Evolutionary conservation across 1,140 invertebrate genomes (phyloP).

Genomic region (Orchestia grillus): DNA sequence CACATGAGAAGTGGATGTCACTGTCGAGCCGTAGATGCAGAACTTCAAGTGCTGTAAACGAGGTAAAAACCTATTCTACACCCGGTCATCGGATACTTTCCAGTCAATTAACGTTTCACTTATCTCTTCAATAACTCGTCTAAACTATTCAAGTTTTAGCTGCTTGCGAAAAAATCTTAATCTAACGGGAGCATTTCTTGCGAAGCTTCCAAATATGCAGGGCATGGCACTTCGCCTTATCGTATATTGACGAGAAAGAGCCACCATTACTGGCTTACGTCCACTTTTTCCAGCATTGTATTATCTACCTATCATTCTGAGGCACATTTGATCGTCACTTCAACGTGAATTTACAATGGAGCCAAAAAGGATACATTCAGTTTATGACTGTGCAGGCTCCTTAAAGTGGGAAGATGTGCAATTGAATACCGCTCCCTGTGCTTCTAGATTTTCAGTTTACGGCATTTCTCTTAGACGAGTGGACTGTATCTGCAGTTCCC

Average conservation of each 20-base stretch:
- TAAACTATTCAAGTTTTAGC: not conserved
- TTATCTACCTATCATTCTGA: not conserved
- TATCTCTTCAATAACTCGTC: not conserved
- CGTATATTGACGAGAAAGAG: not conserved
- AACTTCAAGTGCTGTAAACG: not conserved
- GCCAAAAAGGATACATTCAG: not conserved
- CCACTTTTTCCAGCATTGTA: not conserved
- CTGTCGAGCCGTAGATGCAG: not conserved
- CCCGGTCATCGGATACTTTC: not conserved
- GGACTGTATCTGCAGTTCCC: no score
- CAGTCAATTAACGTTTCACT: not conserved
- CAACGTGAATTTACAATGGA: not conserved
- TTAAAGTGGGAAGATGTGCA: not conserved
- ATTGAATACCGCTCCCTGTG: no score
- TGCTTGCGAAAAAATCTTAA: not conserved
- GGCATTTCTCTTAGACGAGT: no score
- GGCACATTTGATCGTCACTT: not conserved
- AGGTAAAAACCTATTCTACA: not conserved
- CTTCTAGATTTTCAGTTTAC: no score
- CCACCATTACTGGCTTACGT: not conserved
- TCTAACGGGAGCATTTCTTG: not conserved
- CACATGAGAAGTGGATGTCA: not conserved
- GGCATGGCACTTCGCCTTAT: not conserved
- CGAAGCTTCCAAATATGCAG: not conserved
- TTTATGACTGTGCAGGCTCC: not conserved